These are phyloP conservation scores for Pipa parva DNA, from an alignment of 2,113 vertebrate species.

Conservation along the genomic window DNA sequence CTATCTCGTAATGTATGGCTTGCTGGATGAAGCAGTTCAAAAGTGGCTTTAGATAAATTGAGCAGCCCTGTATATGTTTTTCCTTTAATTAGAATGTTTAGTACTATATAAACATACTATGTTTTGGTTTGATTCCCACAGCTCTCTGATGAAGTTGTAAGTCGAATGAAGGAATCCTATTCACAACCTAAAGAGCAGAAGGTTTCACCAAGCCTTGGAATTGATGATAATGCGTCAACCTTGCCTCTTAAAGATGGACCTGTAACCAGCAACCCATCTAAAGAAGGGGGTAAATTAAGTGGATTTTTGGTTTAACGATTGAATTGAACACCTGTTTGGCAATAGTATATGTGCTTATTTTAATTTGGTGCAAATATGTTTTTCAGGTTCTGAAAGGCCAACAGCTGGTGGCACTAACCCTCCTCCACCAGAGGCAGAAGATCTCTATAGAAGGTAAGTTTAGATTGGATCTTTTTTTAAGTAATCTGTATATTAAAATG, in stretches of 20 bases:
- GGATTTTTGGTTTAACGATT: background rate
- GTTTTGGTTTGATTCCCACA: constrained; percentile 28
- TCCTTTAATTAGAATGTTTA: too few relatives aligned
- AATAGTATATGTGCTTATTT: background rate
- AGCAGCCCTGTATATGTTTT: too few relatives aligned
- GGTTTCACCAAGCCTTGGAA: background rate
- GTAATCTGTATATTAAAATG: too few relatives aligned
- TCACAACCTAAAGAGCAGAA: constrained; percentile 38
- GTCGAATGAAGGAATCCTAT: constrained; percentile 62
- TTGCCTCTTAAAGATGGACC: background rate
- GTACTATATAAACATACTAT: too few relatives aligned
- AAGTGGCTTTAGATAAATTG: background rate
- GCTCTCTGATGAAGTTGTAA: constrained; percentile 72
- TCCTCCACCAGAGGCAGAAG: constrained; percentile 57
- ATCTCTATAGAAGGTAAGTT: constrained; percentile 72
- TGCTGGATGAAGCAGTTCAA: background rate
- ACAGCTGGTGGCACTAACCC: constrained; percentile 35
- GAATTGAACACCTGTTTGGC: background rate
- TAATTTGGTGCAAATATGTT: background rate
- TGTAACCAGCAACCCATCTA: background rate
- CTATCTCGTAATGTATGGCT: too few relatives aligned
- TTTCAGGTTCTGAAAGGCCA: constrained; percentile 50
- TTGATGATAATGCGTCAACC: too few relatives aligned
- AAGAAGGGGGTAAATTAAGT: background rate
- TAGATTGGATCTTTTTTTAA: too few relatives aligned